These are phyloP conservation scores for Myrmecobius fasciatus DNA, from an alignment of 2,113 vertebrate genomes.

Conservation along the genomic window DNA sequence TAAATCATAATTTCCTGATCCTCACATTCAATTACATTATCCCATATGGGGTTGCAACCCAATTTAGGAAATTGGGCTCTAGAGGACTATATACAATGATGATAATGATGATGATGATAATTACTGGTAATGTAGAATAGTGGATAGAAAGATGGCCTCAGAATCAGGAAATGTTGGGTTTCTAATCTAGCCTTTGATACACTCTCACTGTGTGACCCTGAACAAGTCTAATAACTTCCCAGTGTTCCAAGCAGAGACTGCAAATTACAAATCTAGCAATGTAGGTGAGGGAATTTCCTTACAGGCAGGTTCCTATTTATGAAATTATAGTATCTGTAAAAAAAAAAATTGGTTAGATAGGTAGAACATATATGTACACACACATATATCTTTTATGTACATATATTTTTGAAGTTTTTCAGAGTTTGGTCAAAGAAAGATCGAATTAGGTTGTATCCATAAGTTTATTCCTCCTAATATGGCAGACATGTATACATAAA, in stretches of 20 bases:
- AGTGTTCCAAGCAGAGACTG: not conserved
- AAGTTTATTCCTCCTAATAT: no score
- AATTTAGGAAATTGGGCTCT: not conserved
- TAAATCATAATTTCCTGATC: no score
- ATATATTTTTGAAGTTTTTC: no score
- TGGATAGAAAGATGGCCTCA: not conserved
- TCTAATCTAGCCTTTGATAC: not conserved
- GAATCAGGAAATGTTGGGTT: not conserved
- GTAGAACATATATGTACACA: not conserved
- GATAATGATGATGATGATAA: not conserved
- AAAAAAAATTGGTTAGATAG: not conserved
- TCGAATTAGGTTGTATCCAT: no score
- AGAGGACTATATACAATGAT: not conserved
- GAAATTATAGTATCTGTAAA: not conserved
- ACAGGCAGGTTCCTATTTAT: not conserved
- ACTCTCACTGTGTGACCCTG: not conserved
- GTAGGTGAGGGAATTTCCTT: not conserved
- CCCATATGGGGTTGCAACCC: no score
- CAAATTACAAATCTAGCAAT: not conserved
- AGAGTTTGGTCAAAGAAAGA: no score
- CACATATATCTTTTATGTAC: not conserved
- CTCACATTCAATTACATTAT: no score
- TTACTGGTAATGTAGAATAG: not conserved
- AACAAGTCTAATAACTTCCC: not conserved
- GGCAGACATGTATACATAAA: no score